Evolutionary conservation across 2,797 vertebrate genomes (phyloP), one percentile per base, ranked within the genome.

Genomic region (Trematomus bernacchii): DNA sequence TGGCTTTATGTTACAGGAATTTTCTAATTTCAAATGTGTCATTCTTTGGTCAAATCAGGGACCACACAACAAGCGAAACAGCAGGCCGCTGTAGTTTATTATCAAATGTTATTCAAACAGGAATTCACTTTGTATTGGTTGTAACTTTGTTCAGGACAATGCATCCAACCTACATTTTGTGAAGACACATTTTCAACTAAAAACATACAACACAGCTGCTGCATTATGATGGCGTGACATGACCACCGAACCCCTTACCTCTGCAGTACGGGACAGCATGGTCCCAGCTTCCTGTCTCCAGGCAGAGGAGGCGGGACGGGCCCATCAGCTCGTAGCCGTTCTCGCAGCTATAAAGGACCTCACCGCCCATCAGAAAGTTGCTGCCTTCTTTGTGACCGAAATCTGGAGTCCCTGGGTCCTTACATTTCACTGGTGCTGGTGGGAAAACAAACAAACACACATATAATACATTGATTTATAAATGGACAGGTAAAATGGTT

Each of bases 381-480:
- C 89, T 91, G 13, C 97, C 96, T 0, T 92, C 90, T 58, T 95
- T 94, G 66, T 72, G 92, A 19, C 98, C 97, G 1, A 97, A 96
- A 46, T 97, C 96, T 37, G 96, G 97, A 63, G 90, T 89, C 77
- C 93, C 95, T 0, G 97, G 97, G 87, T 95, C 93, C 85, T 50
- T 87, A 83, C 98, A 99, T 82, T 96, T 97, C 46, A 98, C 88
- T 0, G 97, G 98, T 90, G 98, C 98, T 99, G 86, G 46, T 37
- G 15, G 54, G 37, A 70, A 72, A 21, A 78, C 64, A 73, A 15
- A 66, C 44, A 75, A 0, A 48, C 42, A 61, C 11, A 58, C 13
- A 76, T 10, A 61, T 0, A 23, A 53, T 14, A 16, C n/a, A 53
- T 1, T 0, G 14, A 1, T 43, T 64, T 12, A 40, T 9, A n/a